phyloP scores from a whole-genome alignment of 2,888 invertebrate species.

The Spilarctia lutea region DNA sequence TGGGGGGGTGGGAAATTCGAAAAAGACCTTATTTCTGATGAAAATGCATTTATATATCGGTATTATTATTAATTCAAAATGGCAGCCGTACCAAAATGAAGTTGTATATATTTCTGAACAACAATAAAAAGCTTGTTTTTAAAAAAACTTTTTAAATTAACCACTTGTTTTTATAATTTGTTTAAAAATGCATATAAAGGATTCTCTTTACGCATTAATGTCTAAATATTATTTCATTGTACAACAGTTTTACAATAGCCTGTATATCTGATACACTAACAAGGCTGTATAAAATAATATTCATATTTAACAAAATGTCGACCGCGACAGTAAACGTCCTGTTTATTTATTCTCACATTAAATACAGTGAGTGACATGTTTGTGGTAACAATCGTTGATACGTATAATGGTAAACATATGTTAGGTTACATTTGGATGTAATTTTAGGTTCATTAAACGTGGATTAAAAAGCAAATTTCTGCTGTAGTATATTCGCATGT shows the following conservation, averaged over 20 bases:
- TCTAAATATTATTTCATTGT: neutral
- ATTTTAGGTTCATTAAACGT: neutral
- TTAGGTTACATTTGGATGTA: too few relatives aligned
- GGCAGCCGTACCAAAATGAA: too few relatives aligned
- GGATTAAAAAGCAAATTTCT: neutral
- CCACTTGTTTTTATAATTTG: too few relatives aligned
- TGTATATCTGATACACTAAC: neutral
- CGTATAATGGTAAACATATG: neutral
- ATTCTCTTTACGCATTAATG: neutral
- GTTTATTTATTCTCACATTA: constrained; percentile 13
- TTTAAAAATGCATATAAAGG: too few relatives aligned
- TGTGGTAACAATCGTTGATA: neutral
- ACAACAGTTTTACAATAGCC: neutral
- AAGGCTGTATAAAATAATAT: constrained; percentile 9
- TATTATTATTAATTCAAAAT: too few relatives aligned
- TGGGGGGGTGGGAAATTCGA: too few relatives aligned
- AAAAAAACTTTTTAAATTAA: too few relatives aligned
- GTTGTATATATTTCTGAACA: too few relatives aligned
- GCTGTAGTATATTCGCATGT: too few relatives aligned
- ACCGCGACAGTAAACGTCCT: constrained; percentile 7
- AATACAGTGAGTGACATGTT: constrained; percentile 15
- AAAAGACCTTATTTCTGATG: too few relatives aligned
- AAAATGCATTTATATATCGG: too few relatives aligned
- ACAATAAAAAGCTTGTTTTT: too few relatives aligned
- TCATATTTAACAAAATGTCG: constrained; percentile 14